Evolutionary conservation across 2,888 invertebrate species (phyloP).

Genomic region (Gibbula magus): DNA sequence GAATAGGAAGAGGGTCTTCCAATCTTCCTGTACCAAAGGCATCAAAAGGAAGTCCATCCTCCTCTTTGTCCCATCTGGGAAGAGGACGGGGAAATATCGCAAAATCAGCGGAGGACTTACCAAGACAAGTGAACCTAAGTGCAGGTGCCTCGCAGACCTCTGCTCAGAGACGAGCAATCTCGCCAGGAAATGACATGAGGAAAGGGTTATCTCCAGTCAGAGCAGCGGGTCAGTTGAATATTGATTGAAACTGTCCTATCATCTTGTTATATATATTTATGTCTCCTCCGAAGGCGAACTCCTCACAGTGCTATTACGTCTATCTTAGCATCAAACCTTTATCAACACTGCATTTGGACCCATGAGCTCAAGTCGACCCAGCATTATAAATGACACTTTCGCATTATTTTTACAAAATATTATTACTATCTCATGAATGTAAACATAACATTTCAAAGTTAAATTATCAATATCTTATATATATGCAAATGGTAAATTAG

Average conservation of each 20-base stretch:
- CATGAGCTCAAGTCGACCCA: too few relatives aligned
- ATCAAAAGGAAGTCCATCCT: constrained; percentile 56
- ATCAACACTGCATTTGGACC: too few relatives aligned
- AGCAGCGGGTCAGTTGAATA: constrained; percentile 38
- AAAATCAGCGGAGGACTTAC: constrained; percentile 64
- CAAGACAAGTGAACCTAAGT: constrained; percentile 53
- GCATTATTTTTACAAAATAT: too few relatives aligned
- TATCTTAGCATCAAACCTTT: too few relatives aligned
- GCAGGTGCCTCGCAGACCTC: constrained; percentile 12
- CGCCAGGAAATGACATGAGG: constrained; percentile 50
- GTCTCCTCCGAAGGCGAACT: too few relatives aligned
- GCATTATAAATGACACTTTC: too few relatives aligned
- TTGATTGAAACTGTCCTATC: background rate
- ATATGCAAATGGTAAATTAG: too few relatives aligned
- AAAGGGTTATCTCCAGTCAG: constrained; percentile 38
- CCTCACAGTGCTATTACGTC: too few relatives aligned
- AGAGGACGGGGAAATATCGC: constrained; percentile 42
- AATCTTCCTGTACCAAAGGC: constrained; percentile 60
- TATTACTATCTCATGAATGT: too few relatives aligned
- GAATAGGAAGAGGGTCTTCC: constrained; percentile 51
- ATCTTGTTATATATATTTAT: background rate
- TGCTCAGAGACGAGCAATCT: constrained; percentile 20
- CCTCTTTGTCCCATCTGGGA: constrained; percentile 51
- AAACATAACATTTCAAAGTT: too few relatives aligned
- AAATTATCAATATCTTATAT: too few relatives aligned